Conservation (phyloP, 1,140 invertebrate genomes). For the Lepidurus arcticus region DNA sequence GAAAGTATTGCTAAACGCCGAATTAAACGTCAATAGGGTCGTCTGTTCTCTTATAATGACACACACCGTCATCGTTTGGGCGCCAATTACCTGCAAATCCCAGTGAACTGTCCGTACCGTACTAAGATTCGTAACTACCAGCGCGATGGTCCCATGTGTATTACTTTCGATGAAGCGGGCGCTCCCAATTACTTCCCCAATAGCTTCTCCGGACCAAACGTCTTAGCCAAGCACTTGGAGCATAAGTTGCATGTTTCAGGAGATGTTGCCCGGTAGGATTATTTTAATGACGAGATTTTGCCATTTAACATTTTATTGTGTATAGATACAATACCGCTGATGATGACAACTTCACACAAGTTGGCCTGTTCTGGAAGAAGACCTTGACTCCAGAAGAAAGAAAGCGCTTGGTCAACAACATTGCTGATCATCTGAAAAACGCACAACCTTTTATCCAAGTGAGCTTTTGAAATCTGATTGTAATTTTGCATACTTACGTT, state of each 20-base stretch:
- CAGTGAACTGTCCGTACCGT: conserved; percentile 59
- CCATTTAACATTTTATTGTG: not conserved
- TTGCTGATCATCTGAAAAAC: conserved; percentile 49
- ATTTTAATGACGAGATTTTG: not conserved
- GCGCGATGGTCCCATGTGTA: conserved; percentile 53
- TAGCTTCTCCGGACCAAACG: conserved; percentile 53
- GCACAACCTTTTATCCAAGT: conserved; percentile 52
- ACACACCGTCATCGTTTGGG: conserved; percentile 61
- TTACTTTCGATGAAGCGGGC: conserved; percentile 41
- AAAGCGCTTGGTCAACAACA: conserved; percentile 50
- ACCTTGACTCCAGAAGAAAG: conserved; percentile 48
- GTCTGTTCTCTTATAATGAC: conserved; percentile 60
- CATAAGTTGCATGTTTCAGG: conserved; percentile 41
- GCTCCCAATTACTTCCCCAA: conserved; percentile 62
- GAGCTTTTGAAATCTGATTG: not conserved
- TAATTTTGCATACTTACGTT: not conserved
- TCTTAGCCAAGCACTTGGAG: conserved; percentile 36
- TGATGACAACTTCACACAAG: conserved; percentile 58
- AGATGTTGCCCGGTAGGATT: conserved; percentile 45
- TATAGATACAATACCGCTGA: conserved; percentile 48
- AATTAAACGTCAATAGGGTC: conserved; percentile 44
- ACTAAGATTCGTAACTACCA: conserved; percentile 50
- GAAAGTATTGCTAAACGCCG: not conserved
- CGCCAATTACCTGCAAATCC: conserved; percentile 58
- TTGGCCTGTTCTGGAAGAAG: conserved; percentile 53